phyloP scores from a whole-genome alignment of 2,113 vertebrate species.

The Tamias sibiricus region DNA sequence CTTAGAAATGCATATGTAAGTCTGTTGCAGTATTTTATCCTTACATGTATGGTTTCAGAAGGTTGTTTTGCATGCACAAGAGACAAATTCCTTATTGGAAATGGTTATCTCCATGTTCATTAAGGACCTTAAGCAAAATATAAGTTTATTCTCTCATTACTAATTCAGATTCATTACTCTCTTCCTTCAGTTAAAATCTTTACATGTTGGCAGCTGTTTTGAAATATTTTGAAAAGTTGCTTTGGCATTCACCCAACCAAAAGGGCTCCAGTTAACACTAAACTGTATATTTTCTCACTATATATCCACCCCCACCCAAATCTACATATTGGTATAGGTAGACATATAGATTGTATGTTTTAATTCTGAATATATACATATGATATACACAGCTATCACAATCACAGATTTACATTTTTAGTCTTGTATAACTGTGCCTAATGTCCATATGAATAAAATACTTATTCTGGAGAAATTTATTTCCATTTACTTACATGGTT shows the following conservation, averaged over 20 bases:
- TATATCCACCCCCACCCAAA: neutral
- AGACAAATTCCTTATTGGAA: slow-evolving; percentile 61
- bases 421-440: slow-evolving; percentile 74
- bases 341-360: slow-evolving; percentile 56
- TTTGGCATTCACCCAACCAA: slow-evolving; percentile 82
- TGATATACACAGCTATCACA: slow-evolving; percentile 75
- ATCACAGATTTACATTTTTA: slow-evolving; percentile 81
- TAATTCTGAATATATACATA: slow-evolving; percentile 78
- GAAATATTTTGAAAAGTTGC: slow-evolving; percentile 83
- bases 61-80: neutral
- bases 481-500: slow-evolving; percentile 87
- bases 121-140: slow-evolving; percentile 75
- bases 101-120: slow-evolving; percentile 63
- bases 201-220: slow-evolving; percentile 76
- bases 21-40: neutral
- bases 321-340: neutral
- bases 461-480: slow-evolving; percentile 83
- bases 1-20: neutral
- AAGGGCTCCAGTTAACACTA: slow-evolving; percentile 72
- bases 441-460: slow-evolving; percentile 82
- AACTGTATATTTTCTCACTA: slow-evolving; percentile 66
- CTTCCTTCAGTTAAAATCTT: slow-evolving; percentile 75
- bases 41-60: slow-evolving; percentile 4
- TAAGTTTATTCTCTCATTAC: slow-evolving; percentile 78
- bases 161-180: slow-evolving; percentile 76